Percentiles rank a stretch among this genome's conserved stretches.
Conservation (phyloP, 2,888 invertebrate genomes). For the Sesia apiformis region DNA sequence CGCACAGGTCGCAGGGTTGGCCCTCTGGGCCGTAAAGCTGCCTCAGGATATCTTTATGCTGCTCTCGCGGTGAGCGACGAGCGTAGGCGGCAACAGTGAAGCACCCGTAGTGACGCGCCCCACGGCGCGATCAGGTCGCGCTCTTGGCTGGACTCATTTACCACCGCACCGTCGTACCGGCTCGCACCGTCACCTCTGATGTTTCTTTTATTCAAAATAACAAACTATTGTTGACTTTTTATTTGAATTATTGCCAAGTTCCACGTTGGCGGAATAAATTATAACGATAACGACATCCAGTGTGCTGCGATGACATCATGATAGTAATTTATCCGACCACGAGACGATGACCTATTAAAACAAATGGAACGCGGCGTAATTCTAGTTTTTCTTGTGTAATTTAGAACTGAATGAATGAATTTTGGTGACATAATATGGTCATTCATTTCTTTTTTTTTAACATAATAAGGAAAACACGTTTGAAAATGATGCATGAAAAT, state of each 20-base stretch:
- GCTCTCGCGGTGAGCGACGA: no score
- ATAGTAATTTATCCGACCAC: conserved; percentile 6
- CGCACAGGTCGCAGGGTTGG: no score
- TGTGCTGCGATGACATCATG: conserved; percentile 3
- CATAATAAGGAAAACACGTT: no score
- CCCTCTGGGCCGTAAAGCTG: no score
- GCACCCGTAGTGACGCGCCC: no score
- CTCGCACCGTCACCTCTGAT: background rate
- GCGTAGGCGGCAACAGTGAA: no score
- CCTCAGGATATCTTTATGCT: no score
- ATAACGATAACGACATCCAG: conserved; percentile 7
- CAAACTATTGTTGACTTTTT: background rate
- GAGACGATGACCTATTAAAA: conserved; percentile 3
- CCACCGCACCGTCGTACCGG: background rate
- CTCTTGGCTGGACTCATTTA: background rate
- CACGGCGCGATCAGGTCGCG: no score
- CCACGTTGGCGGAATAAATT: conserved; percentile 12
- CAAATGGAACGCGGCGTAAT: background rate
- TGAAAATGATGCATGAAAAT: no score
- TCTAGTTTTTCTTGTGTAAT: background rate
- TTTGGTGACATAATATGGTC: no score
- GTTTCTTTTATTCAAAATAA: background rate
- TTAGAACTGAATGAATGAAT: background rate
- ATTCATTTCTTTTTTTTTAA: no score
- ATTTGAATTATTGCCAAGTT: background rate